Base-by-base conservation (phyloP, 2,113 vertebrate genomes). In the Gasterosteus nipponicus region DNA sequence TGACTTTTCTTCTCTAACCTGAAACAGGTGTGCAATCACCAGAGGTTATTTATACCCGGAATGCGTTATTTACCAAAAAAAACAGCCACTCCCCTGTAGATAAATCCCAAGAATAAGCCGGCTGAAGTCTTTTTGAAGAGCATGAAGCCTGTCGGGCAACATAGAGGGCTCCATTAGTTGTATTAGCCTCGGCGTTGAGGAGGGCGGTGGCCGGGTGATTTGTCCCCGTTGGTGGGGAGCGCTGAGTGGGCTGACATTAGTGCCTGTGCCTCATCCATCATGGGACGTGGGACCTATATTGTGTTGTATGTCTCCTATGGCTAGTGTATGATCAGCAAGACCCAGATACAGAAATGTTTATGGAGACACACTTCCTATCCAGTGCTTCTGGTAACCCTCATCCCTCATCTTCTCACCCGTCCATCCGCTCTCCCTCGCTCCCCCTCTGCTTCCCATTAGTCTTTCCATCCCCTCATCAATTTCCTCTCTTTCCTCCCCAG, bases 231-330 rank as follows among this genome's bases (percentile, higher is more conserved):
- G 75, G 72, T 72, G 56, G 63, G 53, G 81, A 85, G 70, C 72
- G 69, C 87, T 86, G 87, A 91, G 78, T 89, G 85, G 70, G 86
- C 85, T 87, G 89, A 89, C 86, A 84, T 29, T 14, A 57, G 39
- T 65, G 73, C 74, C 73, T 31, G 11, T 61, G 64, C 61, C 80
- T 86, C 90, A 92, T 93, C 89, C 90, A 93, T 93, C 92, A 92
- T 59, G 7, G 62, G 65, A 67, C 77, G 47, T 73, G 72, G 76
- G 71, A 81, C 77, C 81, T 72, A 81, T 81, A 91, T 90, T 90
- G 87, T 83, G 78, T 84, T 91, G 75, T 35, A 56, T 74, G 54
- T 89, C 81, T 89, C 88, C 81, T 64, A n/a, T 62, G 85, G 85
- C 78, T 4, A 83, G 35, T 65, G 84, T 87, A 53, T 83, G 89